phyloP scores from a whole-genome alignment of 2,797 vertebrate species.

The Coilia nasus region DNA sequence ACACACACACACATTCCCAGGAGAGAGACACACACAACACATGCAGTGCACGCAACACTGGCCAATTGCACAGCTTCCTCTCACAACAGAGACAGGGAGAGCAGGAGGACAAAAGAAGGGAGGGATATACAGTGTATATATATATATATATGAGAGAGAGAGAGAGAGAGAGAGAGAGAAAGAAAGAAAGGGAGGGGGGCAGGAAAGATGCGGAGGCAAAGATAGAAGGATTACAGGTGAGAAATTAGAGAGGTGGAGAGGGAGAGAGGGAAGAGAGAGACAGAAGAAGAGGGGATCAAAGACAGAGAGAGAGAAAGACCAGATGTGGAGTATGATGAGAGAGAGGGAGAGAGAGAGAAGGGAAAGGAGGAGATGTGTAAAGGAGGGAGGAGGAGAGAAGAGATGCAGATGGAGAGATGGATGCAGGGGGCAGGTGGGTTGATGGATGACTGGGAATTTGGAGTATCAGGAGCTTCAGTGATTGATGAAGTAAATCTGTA shows the following conservation, averaged over 20 bases:
- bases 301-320: neutral
- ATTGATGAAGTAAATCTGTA: conserved; percentile 30
- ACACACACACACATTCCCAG: no score
- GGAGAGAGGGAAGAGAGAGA: neutral
- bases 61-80: conserved; percentile 54
- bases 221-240: neutral
- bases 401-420: neutral
- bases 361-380: neutral
- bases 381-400: neutral
- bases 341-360: neutral
- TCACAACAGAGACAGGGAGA: neutral
- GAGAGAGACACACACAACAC: neutral
- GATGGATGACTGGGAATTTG: conserved; percentile 34
- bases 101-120: neutral
- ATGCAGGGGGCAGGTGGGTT: neutral
- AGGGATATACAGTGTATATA: no score
- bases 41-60: conserved; percentile 42
- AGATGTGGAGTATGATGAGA: neutral
- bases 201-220: neutral
- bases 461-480: conserved; percentile 13
- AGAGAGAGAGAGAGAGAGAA: conserved; percentile 21
- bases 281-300: neutral
- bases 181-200: neutral
- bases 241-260: conserved; percentile 19
- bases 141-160: no score